These are phyloP conservation scores for Operophtera brumata DNA, from an alignment of 2,888 invertebrate species.

Conservation along the genomic window DNA sequence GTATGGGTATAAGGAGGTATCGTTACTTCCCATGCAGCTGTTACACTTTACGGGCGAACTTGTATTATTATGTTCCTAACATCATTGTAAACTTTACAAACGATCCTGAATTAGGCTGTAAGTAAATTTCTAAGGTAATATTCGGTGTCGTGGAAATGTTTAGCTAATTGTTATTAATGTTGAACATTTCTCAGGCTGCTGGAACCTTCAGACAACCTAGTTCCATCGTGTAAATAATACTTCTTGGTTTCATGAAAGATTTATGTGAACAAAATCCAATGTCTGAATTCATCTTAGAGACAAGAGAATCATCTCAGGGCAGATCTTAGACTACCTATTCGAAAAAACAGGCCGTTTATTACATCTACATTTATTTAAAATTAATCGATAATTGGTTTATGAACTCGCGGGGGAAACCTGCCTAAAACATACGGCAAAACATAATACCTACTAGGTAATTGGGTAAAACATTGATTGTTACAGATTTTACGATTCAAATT, in stretches of 20 bases:
- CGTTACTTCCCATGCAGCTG: conserved; percentile 66
- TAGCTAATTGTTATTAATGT: too few relatives aligned
- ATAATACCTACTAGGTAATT: conserved; percentile 12
- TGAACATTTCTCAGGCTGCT: too few relatives aligned
- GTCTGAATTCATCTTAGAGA: too few relatives aligned
- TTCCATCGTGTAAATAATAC: too few relatives aligned
- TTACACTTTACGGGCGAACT: conserved; percentile 72
- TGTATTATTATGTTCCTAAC: conserved; percentile 68
- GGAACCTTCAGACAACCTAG: too few relatives aligned
- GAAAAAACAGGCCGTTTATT: too few relatives aligned
- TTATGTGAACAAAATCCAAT: too few relatives aligned
- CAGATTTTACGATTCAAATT: conserved; percentile 26
- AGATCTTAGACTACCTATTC: too few relatives aligned
- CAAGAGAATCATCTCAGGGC: too few relatives aligned
- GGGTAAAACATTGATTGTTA: conserved; percentile 23
- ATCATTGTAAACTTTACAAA: conserved; percentile 63
- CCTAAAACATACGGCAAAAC: conserved; percentile 4
- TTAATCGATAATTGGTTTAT: background rate
- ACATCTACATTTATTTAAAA: too few relatives aligned
- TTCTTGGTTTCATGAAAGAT: too few relatives aligned
- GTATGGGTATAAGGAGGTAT: conserved; percentile 46
- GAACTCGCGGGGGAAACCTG: background rate
- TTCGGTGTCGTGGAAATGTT: background rate
- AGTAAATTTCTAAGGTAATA: background rate
- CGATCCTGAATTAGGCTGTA: conserved; percentile 48